Evolutionary conservation across 2,797 vertebrate genomes (phyloP).

Genomic region (Pelobates cultripes): DNA sequence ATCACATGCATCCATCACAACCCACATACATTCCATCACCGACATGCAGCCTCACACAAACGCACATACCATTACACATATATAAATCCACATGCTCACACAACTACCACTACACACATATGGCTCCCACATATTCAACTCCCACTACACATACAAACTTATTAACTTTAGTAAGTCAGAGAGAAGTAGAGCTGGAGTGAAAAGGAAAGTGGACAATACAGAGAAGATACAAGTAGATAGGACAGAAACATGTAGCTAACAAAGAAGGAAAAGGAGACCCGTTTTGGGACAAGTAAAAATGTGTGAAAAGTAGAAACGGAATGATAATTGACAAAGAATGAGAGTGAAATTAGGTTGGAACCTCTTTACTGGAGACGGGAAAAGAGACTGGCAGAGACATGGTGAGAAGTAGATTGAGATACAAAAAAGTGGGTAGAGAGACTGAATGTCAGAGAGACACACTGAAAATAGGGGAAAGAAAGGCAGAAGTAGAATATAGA

Average conservation of each 20-base stretch:
- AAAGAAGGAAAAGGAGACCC: slow-evolving; percentile 16
- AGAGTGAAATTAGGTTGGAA: background rate
- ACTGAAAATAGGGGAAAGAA: background rate
- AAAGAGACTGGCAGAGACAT: background rate
- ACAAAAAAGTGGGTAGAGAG: background rate
- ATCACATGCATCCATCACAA: no score
- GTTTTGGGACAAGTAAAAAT: no score
- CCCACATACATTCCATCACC: no score
- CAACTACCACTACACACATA: no score
- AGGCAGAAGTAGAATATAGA: background rate
- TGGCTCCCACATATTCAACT: no score
- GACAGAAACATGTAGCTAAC: slow-evolving; percentile 11
- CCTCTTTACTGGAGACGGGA: background rate
- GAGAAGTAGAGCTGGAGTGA: background rate
- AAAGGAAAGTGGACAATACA: slow-evolving; percentile 28
- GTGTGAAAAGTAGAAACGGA: no score
- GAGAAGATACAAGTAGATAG: slow-evolving; percentile 3
- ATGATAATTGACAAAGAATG: background rate
- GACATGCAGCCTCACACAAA: no score
- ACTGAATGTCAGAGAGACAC: background rate
- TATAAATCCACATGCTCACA: no score
- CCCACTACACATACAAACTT: no score
- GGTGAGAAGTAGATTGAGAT: background rate
- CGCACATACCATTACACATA: no score
- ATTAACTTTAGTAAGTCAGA: no score